These are phyloP conservation scores for Hydractinia echinata DNA, from an alignment of 30 jellyfish, hydroid and myxozoan species.

Conservation along the genomic window DNA sequence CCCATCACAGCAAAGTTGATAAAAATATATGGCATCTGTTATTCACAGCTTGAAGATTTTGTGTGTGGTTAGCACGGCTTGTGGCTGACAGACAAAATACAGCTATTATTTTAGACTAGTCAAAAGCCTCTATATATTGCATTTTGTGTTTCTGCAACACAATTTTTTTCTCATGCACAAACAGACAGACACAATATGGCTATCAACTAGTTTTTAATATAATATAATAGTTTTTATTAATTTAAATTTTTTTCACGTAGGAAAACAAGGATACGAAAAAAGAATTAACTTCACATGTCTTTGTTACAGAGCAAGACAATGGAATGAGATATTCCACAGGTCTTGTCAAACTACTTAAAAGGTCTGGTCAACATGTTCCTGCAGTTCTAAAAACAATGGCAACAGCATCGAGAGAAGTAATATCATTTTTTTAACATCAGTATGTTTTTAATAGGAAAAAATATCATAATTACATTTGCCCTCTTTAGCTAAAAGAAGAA, in stretches of 20 bases:
- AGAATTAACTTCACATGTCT: constrained; percentile 22
- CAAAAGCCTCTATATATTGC: no score
- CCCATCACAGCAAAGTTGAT: no score
- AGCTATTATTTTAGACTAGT: no score
- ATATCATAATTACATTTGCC: neutral
- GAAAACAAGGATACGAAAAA: constrained; percentile 15
- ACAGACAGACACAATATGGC: neutral
- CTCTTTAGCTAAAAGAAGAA: constrained; percentile 48
- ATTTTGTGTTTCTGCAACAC: no score
- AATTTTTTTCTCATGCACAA: neutral
- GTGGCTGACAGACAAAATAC: no score
- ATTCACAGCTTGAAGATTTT: no score
- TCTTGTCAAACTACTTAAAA: constrained; percentile 47
- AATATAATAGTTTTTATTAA: no score
- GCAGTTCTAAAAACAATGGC: constrained; percentile 51
- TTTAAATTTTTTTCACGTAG: neutral
- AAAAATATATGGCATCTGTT: no score
- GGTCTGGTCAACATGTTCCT: constrained; percentile 85
- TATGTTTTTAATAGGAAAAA: no score
- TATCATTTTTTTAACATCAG: neutral
- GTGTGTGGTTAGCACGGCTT: no score
- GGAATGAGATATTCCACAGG: constrained; percentile 65
- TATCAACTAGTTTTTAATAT: no score
- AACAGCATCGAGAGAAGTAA: constrained; percentile 46
- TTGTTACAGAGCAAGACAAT: constrained; percentile 50